Conservation (phyloP, 2,113 vertebrate genomes). For the Oncorhynchus tshawytscha region DNA sequence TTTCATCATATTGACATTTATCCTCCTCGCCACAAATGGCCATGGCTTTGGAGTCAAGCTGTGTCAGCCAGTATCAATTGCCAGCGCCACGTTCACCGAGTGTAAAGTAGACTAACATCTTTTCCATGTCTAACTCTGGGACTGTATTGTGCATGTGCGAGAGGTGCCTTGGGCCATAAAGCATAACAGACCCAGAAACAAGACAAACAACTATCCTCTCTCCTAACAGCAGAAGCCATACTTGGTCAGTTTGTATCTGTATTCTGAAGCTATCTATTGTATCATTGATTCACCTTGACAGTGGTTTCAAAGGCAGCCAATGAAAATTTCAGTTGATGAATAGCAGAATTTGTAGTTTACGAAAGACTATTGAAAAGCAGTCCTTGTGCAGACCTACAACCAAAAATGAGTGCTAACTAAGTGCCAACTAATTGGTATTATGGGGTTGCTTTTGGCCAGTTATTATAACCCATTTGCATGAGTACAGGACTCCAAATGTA, state of each 20-base stretch:
- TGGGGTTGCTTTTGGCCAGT: too few relatives aligned
- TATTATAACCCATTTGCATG: too few relatives aligned
- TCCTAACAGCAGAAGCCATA: neutral
- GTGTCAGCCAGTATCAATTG: conserved; percentile 12
- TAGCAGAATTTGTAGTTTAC: too few relatives aligned
- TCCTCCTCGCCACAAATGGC: conserved; percentile 3
- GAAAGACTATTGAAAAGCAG: too few relatives aligned
- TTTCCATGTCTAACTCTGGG: neutral
- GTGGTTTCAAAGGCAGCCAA: too few relatives aligned
- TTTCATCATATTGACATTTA: conserved; percentile 10
- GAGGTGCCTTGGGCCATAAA: neutral
- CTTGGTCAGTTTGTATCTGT: neutral
- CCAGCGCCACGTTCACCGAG: conserved; percentile 10
- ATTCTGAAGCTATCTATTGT: neutral
- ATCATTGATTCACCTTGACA: neutral
- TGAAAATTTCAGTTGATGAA: neutral
- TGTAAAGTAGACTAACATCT: neutral
- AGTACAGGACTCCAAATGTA: too few relatives aligned
- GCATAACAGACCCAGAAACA: neutral
- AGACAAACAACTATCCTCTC: neutral
- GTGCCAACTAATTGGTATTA: too few relatives aligned
- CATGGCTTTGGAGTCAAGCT: conserved; percentile 18
- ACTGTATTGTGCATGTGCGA: neutral
- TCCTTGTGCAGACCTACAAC: too few relatives aligned
- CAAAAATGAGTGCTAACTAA: too few relatives aligned